These are phyloP conservation scores for Lobophora halterata DNA, from an alignment of 2,888 invertebrate genomes.

Conservation along the genomic window DNA sequence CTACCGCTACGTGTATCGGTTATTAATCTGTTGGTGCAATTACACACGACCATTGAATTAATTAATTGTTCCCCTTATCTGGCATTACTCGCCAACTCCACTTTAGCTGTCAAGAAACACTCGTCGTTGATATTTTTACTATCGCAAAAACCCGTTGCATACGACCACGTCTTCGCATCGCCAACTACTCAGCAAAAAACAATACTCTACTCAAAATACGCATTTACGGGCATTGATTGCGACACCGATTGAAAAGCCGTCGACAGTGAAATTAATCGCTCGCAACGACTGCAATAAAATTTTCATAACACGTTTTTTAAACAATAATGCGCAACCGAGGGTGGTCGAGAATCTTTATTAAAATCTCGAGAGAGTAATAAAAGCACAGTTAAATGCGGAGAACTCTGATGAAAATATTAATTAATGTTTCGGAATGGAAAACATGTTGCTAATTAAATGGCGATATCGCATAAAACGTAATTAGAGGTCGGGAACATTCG, in stretches of 20 bases:
- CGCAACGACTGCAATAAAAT: constrained; percentile 59
- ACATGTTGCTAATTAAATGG: constrained; percentile 80
- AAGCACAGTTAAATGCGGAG: constrained; percentile 77
- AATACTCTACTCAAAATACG: constrained; percentile 42
- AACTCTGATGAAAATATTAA: constrained; percentile 80
- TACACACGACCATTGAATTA: constrained; percentile 63
- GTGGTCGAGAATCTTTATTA: constrained; percentile 79
- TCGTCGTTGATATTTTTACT: constrained; percentile 52
- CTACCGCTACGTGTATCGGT: constrained; percentile 65
- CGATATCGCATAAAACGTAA: constrained; percentile 79
- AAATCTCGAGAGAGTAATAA: constrained; percentile 78
- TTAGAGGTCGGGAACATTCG: constrained; percentile 75
- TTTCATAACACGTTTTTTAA: constrained; percentile 67
- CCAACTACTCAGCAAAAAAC: constrained; percentile 44
- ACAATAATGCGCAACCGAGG: constrained; percentile 69
- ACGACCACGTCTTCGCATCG: constrained; percentile 38
- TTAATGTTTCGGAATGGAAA: constrained; percentile 79
- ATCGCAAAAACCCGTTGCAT: constrained; percentile 49
- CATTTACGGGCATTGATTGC: constrained; percentile 41
- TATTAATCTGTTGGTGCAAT: constrained; percentile 69
- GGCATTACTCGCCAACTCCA: constrained; percentile 48
- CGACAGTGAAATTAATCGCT: constrained; percentile 55
- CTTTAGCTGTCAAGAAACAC: constrained; percentile 47
- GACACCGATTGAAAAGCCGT: constrained; percentile 53
- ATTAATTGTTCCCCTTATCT: constrained; percentile 68